phyloP scores from a whole-genome alignment of 2,113 vertebrate genomes.

The Cryptomyrus ogoouensis region DNA sequence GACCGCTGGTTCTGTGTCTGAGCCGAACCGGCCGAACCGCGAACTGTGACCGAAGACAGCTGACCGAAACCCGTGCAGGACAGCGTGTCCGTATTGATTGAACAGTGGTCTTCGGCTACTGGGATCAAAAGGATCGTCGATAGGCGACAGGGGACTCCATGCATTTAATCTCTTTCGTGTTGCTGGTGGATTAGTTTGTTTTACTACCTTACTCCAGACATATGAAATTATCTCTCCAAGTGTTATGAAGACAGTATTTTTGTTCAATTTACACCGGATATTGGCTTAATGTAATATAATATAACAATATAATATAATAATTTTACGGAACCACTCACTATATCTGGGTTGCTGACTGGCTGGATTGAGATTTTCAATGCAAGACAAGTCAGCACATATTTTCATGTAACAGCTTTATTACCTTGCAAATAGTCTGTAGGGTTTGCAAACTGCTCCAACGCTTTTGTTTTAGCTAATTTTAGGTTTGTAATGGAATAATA shows the following conservation, averaged over 20 bases:
- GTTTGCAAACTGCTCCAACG: neutral
- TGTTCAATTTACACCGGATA: neutral
- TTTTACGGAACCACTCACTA: neutral
- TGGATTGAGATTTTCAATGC: neutral
- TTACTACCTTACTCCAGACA: neutral
- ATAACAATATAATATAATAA: neutral
- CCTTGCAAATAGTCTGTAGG: neutral
- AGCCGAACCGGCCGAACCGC: neutral
- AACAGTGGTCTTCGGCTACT: neutral
- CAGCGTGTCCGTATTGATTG: neutral
- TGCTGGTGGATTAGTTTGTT: neutral
- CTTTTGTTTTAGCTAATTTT: neutral
- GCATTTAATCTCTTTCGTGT: constrained; percentile 5
- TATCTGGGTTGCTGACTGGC: no score
- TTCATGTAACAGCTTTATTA: neutral
- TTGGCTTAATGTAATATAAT: neutral
- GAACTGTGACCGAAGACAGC: neutral
- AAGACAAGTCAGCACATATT: neutral
- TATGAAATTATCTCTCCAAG: neutral
- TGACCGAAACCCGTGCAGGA: neutral
- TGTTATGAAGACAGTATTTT: neutral
- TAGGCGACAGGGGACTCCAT: neutral
- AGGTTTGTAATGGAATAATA: neutral
- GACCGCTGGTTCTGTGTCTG: neutral
- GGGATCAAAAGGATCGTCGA: neutral